Evolutionary conservation across 2,797 vertebrate species (phyloP).

Genomic region (Rhabdomys pumilio): DNA sequence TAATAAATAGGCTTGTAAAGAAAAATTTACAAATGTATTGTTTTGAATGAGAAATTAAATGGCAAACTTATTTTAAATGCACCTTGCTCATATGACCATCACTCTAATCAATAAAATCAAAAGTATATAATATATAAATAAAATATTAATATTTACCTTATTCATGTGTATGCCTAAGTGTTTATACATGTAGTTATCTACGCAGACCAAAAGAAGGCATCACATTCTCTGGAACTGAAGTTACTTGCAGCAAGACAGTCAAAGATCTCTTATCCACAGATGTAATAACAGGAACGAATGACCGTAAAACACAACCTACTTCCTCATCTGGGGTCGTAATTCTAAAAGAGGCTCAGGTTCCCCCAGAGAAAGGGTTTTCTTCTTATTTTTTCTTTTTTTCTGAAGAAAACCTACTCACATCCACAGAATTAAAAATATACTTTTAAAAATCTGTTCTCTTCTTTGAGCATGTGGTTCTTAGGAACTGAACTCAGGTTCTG

Average conservation of each 20-base stretch:
- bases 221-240: not conserved
- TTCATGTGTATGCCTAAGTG: not conserved
- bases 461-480: not conserved
- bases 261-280: constrained; percentile 53
- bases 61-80: constrained; percentile 18
- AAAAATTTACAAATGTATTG: not conserved
- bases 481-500: not conserved
- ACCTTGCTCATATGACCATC: not conserved
- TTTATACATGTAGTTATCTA: not conserved
- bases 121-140: not conserved
- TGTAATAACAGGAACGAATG: constrained; percentile 17
- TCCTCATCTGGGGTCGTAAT: constrained; percentile 61
- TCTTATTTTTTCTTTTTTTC: not conserved
- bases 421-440: constrained; percentile 32
- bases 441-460: not conserved
- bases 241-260: not conserved
- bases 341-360: constrained; percentile 63
- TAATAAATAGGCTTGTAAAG: not conserved
- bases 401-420: constrained; percentile 30
- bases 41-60: constrained; percentile 36
- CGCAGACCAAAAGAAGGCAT: not conserved
- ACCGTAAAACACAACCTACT: not conserved
- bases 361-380: not conserved
- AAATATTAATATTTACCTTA: not conserved
- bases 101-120: constrained; percentile 28